Evolutionary conservation across 2,113 vertebrate genomes (phyloP), one percentile per base, ranked within the genome.

Genomic region (Rallus limicola): DNA sequence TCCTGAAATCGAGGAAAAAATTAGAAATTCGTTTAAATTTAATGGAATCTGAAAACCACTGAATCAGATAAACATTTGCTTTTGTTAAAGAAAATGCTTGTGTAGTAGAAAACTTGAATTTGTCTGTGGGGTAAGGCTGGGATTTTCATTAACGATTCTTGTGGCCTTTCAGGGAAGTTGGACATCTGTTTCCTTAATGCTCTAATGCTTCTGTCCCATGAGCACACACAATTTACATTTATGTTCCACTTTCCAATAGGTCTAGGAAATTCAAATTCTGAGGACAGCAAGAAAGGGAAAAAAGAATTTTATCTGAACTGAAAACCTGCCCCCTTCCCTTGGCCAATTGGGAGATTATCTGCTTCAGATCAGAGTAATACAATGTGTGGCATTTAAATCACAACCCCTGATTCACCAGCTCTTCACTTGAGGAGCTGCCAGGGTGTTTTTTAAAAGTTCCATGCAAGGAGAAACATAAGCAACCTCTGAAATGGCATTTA

Each of bases 141-240:
- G 63, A 77, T 90, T 94, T 93, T 93, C 82, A 67, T 76, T 94
- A 58, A 40, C 25, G 90, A 48, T 63, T 94, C 71, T n/a, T 56
- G 2, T 71, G 52, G 48, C 58, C 36, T 90, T 82, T 48, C 60
- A 86, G 68, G n/a, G 80, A 77, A 83, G 50, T 20, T 80, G 69
- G 42, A 85, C 79, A 81, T 82, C 65, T 79, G 42, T 86, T 94
- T 90, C 69, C 55, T 29, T 70, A 52, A 60, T 34, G 69, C 75
- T 38, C 80, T 63, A 44, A 81, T 34, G 46, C 80, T 70, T 64
- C 19, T 53, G 25, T 52, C 76, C 71, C 56, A n/a, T 24, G 29
- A 77, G 65, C 34, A 67, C 29, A 34, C 26, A 40, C 5, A 28
- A 2, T 33, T 82, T 67, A 20, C 55, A 74, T 92, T 90, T 86